A percentile compares a stretch with the other conserved stretches of the same genome.
These are phyloP conservation scores for Aethes cnicana DNA, from an alignment of 2,888 invertebrate genomes.

Conservation along the genomic window DNA sequence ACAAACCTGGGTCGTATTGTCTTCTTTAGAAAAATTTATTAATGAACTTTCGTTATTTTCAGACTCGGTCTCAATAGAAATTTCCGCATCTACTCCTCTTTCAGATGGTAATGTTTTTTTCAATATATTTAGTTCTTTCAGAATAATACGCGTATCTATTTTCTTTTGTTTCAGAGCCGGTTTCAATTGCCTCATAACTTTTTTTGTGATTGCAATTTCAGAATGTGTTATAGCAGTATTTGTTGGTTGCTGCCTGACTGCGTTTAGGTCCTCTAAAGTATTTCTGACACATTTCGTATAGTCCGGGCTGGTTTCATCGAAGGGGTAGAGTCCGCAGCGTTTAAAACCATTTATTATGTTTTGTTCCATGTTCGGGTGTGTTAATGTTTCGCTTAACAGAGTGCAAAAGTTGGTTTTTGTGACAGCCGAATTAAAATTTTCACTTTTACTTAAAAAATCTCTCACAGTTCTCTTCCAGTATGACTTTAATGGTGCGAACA, in stretches of 20 bases:
- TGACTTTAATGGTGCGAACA: conserved; percentile 7
- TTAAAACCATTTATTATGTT: background rate
- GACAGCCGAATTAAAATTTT: conserved; percentile 3
- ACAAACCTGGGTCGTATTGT: too few species aligned
- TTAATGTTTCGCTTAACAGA: background rate
- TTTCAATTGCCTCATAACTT: conserved; percentile 33
- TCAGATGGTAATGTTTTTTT: too few species aligned
- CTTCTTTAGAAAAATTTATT: too few species aligned
- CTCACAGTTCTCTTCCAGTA: conserved; percentile 1
- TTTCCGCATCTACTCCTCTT: too few species aligned
- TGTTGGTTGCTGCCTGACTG: background rate
- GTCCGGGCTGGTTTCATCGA: background rate
- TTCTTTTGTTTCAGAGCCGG: conserved; percentile 30
- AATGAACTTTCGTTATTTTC: too few species aligned
- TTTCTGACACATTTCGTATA: background rate
- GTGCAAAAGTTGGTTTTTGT: conserved; percentile 7
- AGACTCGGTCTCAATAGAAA: too few species aligned
- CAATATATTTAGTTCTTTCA: too few species aligned
- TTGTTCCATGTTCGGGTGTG: background rate
- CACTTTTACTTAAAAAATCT: background rate
- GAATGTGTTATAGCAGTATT: background rate
- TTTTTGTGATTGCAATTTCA: conserved; percentile 20
- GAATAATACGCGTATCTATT: too few species aligned
- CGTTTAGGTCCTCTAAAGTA: background rate
- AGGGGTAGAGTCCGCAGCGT: background rate